phyloP scores from a whole-genome alignment of 2,797 vertebrate genomes.

The Rhinatrema bivittatum region DNA sequence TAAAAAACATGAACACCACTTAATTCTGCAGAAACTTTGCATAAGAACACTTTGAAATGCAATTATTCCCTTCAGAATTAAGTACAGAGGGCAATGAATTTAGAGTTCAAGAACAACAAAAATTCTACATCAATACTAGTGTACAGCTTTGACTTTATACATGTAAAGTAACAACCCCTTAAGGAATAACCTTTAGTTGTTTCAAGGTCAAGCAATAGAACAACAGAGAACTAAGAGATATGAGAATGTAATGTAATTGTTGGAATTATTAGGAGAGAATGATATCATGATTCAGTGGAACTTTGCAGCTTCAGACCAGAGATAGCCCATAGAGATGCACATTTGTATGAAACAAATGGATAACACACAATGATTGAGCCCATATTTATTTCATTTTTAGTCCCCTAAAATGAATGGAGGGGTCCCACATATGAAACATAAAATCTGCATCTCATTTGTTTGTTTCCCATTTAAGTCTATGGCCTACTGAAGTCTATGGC shows the following conservation, averaged over 20 bases:
- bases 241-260: background rate
- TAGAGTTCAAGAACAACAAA: constrained; percentile 29
- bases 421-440: no score
- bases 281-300: no score
- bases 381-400: no score
- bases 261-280: background rate
- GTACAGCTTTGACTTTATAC: constrained; percentile 17
- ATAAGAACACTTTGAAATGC: background rate
- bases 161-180: constrained; percentile 15
- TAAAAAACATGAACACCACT: background rate
- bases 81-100: constrained; percentile 3
- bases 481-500: no score
- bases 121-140: constrained; percentile 13
- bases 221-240: constrained; percentile 25
- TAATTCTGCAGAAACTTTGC: constrained; percentile 29
- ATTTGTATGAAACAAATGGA: no score
- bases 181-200: constrained; percentile 13
- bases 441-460: no score
- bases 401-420: no score
- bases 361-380: no score
- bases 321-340: no score
- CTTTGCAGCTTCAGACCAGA: no score
- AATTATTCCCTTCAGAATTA: background rate
- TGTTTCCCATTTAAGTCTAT: no score
- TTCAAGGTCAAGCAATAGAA: constrained; percentile 22